A percentile compares a stretch with the other conserved stretches of the same genome.
phyloP scores from a whole-genome alignment of 2,113 vertebrate species.

The Centropristis striata region DNA sequence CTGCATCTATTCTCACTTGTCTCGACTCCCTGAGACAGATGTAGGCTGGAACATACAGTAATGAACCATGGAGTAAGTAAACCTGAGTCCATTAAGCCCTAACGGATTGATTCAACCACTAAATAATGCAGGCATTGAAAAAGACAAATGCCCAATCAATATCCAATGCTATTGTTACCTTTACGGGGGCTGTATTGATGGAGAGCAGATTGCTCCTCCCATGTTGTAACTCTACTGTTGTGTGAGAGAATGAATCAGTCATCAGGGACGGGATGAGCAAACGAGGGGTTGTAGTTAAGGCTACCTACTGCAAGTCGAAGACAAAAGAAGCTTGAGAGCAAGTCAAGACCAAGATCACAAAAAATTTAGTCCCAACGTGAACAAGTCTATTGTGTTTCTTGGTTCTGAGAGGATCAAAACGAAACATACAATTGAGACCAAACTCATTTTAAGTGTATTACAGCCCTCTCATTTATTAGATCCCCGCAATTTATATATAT shows the following conservation, averaged over 20 bases:
- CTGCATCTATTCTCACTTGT: conserved; percentile 42
- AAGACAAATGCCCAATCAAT: conserved; percentile 77
- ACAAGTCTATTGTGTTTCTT: conserved; percentile 7
- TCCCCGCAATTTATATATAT: background rate
- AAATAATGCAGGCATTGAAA: conserved; percentile 79
- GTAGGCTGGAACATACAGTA: conserved; percentile 59
- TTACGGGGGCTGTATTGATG: conserved; percentile 42
- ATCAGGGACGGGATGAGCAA: background rate
- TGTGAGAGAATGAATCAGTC: conserved; percentile 32
- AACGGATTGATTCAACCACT: conserved; percentile 73
- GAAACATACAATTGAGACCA: background rate
- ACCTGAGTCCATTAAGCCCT: conserved; percentile 79
- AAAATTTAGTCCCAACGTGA: background rate
- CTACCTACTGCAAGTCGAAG: background rate
- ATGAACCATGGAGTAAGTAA: conserved; percentile 77
- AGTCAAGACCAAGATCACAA: background rate
- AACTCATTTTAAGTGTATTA: background rate
- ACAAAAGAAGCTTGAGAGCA: background rate
- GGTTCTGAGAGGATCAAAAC: background rate
- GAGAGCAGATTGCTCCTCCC: conserved; percentile 32
- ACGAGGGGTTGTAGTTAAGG: background rate
- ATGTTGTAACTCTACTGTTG: conserved; percentile 19
- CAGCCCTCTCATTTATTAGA: background rate
- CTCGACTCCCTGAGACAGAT: conserved; percentile 34
- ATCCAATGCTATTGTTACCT: conserved; percentile 58